These are phyloP conservation scores for Celastrina argiolus DNA, from an alignment of 2,888 invertebrate species.

Conservation along the genomic window DNA sequence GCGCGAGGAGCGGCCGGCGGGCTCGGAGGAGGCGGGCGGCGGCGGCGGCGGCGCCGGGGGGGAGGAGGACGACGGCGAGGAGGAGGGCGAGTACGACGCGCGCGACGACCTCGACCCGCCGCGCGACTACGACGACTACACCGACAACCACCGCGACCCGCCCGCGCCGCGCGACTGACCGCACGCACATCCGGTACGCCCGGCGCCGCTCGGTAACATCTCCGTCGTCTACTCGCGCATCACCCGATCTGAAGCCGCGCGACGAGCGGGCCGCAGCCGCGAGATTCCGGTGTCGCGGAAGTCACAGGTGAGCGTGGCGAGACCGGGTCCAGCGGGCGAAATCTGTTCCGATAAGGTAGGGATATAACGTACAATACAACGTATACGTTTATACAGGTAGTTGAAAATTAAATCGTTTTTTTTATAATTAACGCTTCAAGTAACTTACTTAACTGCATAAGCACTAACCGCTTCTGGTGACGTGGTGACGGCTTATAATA, in stretches of 20 bases:
- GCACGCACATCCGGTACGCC: not conserved
- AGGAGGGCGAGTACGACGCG: conserved; percentile 42
- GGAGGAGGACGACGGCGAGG: conserved; percentile 40
- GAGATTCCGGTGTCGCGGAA: too few species aligned
- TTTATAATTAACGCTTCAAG: not conserved
- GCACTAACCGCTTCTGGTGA: too few species aligned
- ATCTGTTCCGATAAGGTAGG: too few species aligned
- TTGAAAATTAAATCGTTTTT: too few species aligned
- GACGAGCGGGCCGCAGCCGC: too few species aligned
- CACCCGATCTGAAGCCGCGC: too few species aligned
- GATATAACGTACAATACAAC: too few species aligned
- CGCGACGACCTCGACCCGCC: conserved; percentile 53
- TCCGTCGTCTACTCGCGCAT: too few species aligned
- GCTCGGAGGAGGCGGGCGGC: conserved; percentile 31
- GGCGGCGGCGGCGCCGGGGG: conserved; percentile 39
- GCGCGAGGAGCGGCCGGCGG: conserved; percentile 39
- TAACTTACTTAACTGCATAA: not conserved
- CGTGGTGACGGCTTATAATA: not conserved
- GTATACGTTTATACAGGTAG: too few species aligned
- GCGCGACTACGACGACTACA: conserved; percentile 70
- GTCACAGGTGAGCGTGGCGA: not conserved
- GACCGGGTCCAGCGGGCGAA: not conserved
- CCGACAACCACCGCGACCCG: conserved; percentile 58
- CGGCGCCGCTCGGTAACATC: conserved; percentile 7
- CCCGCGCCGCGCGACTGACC: conserved; percentile 54